Evolutionary conservation across 2,113 vertebrate species (phyloP).

Genomic region (Collichthys lucidus): DNA sequence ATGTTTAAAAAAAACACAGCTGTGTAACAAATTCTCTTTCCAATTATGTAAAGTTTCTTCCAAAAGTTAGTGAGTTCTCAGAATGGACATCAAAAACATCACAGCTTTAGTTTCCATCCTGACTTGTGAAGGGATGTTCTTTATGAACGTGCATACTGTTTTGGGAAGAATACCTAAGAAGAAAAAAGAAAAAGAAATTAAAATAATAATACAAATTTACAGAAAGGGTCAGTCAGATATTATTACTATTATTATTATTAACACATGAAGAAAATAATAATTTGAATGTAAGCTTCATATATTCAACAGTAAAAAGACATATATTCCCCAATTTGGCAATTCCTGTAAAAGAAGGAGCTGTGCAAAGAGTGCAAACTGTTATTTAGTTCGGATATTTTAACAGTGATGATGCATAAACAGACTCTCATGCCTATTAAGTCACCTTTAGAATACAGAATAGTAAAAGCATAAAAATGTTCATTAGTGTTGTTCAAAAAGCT

Average conservation of each 20-base stretch:
- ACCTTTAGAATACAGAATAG: background rate
- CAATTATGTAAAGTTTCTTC: constrained; percentile 13
- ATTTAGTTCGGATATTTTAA: too few relatives aligned
- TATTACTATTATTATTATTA: too few relatives aligned
- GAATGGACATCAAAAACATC: constrained; percentile 25
- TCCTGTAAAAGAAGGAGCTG: background rate
- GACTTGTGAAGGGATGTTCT: constrained; percentile 36
- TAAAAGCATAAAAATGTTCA: background rate
- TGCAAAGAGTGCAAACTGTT: too few relatives aligned
- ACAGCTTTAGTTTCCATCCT: constrained; percentile 56
- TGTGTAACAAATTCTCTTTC: constrained; percentile 42
- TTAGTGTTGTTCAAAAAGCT: background rate
- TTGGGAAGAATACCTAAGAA: constrained; percentile 61
- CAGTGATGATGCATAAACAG: too few relatives aligned
- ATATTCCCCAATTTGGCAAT: background rate
- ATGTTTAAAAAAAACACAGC: background rate
- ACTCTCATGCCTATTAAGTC: background rate
- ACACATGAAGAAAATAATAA: too few relatives aligned
- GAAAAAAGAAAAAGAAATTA: constrained; percentile 37
- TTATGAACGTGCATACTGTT: constrained; percentile 45
- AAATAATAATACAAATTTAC: background rate
- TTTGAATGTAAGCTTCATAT: too few relatives aligned
- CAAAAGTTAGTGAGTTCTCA: constrained; percentile 55
- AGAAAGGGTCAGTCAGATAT: too few relatives aligned
- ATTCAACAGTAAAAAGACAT: background rate